phyloP scores from a whole-genome alignment of 2,113 vertebrate genomes.

The Nycticryphes semicollaris region DNA sequence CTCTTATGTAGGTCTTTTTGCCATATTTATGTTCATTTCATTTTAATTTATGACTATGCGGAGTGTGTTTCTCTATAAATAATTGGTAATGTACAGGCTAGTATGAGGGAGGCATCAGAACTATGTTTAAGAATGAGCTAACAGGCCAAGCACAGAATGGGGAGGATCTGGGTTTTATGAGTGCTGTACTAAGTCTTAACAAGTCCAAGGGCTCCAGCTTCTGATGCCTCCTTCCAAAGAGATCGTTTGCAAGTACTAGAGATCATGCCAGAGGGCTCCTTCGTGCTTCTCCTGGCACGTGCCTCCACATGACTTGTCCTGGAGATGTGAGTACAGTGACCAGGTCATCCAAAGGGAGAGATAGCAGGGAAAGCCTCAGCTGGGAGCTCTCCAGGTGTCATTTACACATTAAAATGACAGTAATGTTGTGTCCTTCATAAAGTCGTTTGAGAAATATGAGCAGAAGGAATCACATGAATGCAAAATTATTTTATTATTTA shows the following conservation, averaged over 20 bases:
- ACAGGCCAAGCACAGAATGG: not conserved
- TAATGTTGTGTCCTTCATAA: not conserved
- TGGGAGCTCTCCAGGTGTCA: not conserved
- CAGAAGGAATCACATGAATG: not conserved
- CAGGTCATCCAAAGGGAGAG: not conserved
- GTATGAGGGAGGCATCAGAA: not conserved
- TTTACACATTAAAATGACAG: not conserved
- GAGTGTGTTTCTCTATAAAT: not conserved
- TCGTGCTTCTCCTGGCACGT: not conserved
- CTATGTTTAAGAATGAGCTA: not conserved
- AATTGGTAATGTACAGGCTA: not conserved
- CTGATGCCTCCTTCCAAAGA: not conserved
- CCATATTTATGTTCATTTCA: not conserved
- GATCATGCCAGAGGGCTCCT: not conserved
- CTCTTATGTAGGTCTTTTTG: not conserved
- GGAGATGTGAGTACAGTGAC: not conserved
- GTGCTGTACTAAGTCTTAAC: not conserved
- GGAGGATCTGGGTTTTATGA: not conserved
- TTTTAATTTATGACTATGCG: not conserved
- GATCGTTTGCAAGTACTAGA: not conserved
- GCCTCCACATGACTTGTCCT: not conserved
- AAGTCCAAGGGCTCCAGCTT: not conserved
- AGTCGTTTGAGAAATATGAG: not conserved
- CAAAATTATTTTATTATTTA: not conserved
- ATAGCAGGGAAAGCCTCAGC: not conserved